Conservation (phyloP, 2,888 invertebrate species). For the Gnatocerus cornutus region DNA sequence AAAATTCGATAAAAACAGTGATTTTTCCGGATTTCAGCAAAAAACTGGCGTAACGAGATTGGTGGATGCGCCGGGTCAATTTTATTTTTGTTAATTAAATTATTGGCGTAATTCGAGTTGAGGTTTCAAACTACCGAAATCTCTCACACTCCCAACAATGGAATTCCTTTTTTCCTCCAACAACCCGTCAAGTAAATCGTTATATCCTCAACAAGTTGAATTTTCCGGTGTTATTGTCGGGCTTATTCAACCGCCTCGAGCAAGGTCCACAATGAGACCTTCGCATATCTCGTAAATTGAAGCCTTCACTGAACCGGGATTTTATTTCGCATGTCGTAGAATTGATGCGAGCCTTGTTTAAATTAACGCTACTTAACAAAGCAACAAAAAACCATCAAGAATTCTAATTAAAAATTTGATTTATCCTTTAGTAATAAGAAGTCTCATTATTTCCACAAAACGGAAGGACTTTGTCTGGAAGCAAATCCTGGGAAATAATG, state of each 20-base stretch:
- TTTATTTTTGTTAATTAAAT: no score
- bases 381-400: no score
- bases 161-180: conserved; percentile 4
- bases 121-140: not conserved
- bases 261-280: conserved; percentile 7
- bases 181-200: not conserved
- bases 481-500: not conserved
- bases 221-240: conserved; percentile 27
- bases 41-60: no score
- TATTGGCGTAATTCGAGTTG: no score
- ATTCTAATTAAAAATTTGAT: not conserved
- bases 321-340: not conserved
- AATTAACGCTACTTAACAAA: conserved; percentile 2
- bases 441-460: conserved; percentile 1
- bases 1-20: no score
- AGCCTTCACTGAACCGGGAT: conserved; percentile 8
- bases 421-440: not conserved
- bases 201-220: conserved; percentile 21
- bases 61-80: not conserved
- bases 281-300: conserved; percentile 15
- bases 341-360: conserved; percentile 33
- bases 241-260: conserved; percentile 4
- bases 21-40: no score
- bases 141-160: not conserved
- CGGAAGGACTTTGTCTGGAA: not conserved